These are phyloP conservation scores for Turdus rufiventris DNA, from an alignment of 2,113 vertebrate genomes.

Conservation along the genomic window DNA sequence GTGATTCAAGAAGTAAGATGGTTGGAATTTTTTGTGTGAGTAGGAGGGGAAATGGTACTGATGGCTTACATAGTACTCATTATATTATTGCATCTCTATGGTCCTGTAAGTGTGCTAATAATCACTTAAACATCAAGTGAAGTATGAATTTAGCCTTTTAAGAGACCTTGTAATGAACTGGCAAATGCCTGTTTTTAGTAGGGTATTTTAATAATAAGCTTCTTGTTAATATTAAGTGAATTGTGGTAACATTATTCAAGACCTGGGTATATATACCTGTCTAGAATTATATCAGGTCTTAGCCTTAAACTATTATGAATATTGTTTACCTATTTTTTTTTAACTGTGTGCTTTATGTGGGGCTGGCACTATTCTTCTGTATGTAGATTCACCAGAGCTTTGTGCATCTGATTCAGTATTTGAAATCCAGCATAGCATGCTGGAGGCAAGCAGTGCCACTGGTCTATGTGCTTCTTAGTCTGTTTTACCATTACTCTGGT, in stretches of 20 bases:
- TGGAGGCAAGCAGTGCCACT: not conserved
- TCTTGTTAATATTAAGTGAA: not conserved
- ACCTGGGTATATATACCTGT: not conserved
- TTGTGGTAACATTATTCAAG: not conserved
- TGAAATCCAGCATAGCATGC: not conserved
- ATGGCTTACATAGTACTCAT: not conserved
- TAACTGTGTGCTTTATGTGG: not conserved
- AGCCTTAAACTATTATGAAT: not conserved
- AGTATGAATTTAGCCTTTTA: not conserved
- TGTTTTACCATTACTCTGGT: not conserved
- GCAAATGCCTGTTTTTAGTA: not conserved
- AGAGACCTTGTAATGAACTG: not conserved
- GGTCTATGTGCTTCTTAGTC: not conserved
- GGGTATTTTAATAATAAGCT: not conserved
- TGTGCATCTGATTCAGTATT: not conserved
- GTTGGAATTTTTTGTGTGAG: not conserved
- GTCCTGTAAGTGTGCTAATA: not conserved
- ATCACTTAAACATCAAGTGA: not conserved
- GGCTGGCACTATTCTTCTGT: not conserved
- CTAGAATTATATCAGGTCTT: not conserved
- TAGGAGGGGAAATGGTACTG: not conserved
- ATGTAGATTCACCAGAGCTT: not conserved
- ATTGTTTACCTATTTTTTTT: not conserved
- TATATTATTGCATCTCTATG: not conserved
- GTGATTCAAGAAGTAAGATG: not conserved